A percentile compares a stretch with the other conserved stretches of the same genome.
Evolutionary conservation across 2,888 invertebrate genomes (phyloP).

Genomic region (Agrilus cyanescens): DNA sequence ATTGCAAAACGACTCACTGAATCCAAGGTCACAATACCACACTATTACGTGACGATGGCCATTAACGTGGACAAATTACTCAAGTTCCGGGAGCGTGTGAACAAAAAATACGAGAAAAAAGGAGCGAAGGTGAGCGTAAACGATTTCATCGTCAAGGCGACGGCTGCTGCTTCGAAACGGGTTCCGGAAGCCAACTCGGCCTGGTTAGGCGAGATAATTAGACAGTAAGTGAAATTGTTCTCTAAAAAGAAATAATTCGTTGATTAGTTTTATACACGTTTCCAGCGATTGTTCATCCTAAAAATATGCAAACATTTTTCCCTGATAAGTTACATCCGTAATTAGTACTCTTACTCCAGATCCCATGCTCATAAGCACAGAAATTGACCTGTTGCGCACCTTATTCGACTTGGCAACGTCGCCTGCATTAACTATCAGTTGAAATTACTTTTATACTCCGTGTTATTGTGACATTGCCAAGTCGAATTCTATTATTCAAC

Average conservation of each 20-base stretch:
- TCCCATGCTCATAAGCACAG: too few relatives aligned
- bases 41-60: constrained; percentile 88
- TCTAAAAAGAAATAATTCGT: background rate
- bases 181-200: constrained; percentile 91
- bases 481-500: too few relatives aligned
- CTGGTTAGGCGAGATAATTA: constrained; percentile 87
- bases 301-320: too few relatives aligned
- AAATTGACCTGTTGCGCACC: too few relatives aligned
- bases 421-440: too few relatives aligned
- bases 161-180: constrained; percentile 76
- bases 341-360: too few relatives aligned
- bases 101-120: constrained; percentile 66
- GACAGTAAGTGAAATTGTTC: constrained; percentile 59
- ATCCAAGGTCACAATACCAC: constrained; percentile 90
- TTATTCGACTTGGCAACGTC: too few relatives aligned
- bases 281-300: too few relatives aligned
- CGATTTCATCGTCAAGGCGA: constrained; percentile 91
- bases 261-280: background rate
- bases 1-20: constrained; percentile 81
- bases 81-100: constrained; percentile 63
- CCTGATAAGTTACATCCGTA: too few relatives aligned
- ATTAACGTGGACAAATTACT: constrained; percentile 73
- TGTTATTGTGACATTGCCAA: too few relatives aligned
- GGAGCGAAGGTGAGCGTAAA: constrained; percentile 85
- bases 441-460: too few relatives aligned